These are phyloP conservation scores for Brachypalpus laphriformis DNA, from an alignment of 2,888 invertebrate species.

Conservation along the genomic window DNA sequence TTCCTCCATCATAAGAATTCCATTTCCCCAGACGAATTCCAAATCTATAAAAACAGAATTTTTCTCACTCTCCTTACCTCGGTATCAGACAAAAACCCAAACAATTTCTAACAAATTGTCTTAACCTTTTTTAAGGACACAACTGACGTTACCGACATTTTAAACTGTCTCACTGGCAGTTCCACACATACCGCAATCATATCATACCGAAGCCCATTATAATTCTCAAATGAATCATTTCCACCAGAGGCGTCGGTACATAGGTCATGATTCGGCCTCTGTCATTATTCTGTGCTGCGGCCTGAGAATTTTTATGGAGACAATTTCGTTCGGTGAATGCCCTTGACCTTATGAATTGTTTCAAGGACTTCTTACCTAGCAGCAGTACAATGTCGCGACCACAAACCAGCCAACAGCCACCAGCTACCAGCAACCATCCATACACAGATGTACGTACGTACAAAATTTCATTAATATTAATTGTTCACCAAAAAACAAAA, in stretches of 20 bases:
- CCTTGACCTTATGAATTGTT: conserved; percentile 76
- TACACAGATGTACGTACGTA: not conserved
- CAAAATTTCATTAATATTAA: conserved; percentile 60
- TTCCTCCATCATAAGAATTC: too few relatives aligned
- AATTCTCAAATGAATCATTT: conserved; percentile 40
- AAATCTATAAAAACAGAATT: too few relatives aligned
- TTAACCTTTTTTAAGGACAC: not conserved
- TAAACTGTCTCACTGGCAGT: not conserved
- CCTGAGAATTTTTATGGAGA: conserved; percentile 60
- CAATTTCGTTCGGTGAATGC: conserved; percentile 73
- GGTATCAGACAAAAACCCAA: not conserved
- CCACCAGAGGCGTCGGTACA: conserved; percentile 8
- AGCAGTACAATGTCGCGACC: conserved; percentile 68
- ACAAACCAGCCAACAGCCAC: conserved; percentile 35
- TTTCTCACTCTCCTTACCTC: not conserved
- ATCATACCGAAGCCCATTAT: not conserved
- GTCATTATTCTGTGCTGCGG: conserved; percentile 26
- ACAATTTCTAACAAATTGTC: not conserved
- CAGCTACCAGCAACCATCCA: not conserved
- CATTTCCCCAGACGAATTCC: not conserved
- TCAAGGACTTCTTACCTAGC: conserved; percentile 74
- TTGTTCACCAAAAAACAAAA: conserved; percentile 23
- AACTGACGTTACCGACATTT: not conserved
- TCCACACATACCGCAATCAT: not conserved
- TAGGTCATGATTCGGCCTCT: conserved; percentile 51